Percentiles rank a stretch among this genome's conserved stretches.
Evolutionary conservation across 2,888 invertebrate genomes (phyloP).

Genomic region (Danaus chrysippus): DNA sequence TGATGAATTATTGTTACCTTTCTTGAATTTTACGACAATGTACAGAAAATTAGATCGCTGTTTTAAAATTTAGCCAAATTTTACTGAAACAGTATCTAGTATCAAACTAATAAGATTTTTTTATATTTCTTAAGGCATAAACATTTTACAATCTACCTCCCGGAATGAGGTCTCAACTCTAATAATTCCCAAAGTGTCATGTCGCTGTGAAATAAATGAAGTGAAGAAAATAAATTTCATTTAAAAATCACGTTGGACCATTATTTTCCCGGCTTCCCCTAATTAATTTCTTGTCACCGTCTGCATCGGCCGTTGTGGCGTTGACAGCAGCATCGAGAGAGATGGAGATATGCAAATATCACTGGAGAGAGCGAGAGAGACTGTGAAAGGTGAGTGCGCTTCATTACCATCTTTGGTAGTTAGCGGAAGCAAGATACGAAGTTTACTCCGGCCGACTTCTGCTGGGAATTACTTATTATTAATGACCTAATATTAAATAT

Average conservation of each 20-base stretch:
- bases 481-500: slow-evolving; percentile 58
- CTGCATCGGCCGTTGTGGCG: slow-evolving; percentile 69
- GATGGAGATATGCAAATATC: slow-evolving; percentile 36
- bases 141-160: slow-evolving; percentile 5
- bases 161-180: slow-evolving; percentile 60
- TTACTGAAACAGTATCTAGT: slow-evolving; percentile 13
- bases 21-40: slow-evolving; percentile 3
- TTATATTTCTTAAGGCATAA: neutral
- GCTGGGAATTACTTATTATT: slow-evolving; percentile 57
- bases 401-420: slow-evolving; percentile 76
- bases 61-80: slow-evolving; percentile 1
- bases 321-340: slow-evolving; percentile 61
- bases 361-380: slow-evolving; percentile 42
- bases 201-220: slow-evolving; percentile 75
- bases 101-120: neutral
- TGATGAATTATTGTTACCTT: slow-evolving; percentile 38
- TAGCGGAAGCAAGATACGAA: slow-evolving; percentile 68
- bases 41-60: slow-evolving; percentile 2
- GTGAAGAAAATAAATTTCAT: slow-evolving; percentile 77
- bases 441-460: slow-evolving; percentile 63
- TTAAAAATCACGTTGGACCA: slow-evolving; percentile 77
- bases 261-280: slow-evolving; percentile 75
- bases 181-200: slow-evolving; percentile 77
- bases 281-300: slow-evolving; percentile 79
- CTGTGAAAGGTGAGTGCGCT: slow-evolving; percentile 64